Evolutionary conservation across 1,140 invertebrate species (phyloP).

Genomic region (Saccostrea echinata): DNA sequence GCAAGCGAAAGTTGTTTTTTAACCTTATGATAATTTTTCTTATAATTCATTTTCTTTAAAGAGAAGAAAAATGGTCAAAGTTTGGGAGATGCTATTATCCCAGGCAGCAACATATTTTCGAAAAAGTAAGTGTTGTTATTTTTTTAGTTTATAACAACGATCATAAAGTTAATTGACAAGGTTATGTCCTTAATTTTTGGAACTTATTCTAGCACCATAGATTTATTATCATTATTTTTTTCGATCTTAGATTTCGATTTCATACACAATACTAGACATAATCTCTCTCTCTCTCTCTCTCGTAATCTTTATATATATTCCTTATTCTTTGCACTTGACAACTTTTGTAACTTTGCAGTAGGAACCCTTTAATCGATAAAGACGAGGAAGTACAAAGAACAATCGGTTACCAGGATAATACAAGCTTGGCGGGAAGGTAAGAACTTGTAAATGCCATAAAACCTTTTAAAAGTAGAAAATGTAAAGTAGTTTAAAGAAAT

Average conservation of each 20-base stretch:
- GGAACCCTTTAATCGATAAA: slow-evolving; percentile 32
- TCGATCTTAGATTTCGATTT: no score
- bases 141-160: no score
- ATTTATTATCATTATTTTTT: no score
- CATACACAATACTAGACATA: no score
- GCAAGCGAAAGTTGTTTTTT: background rate
- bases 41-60: background rate
- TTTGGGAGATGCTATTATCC: background rate
- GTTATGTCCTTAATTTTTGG: no score
- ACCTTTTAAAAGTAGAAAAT: no score
- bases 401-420: background rate
- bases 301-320: no score
- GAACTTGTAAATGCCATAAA: background rate
- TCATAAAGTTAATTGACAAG: no score
- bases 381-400: slow-evolving; percentile 8
- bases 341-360: background rate
- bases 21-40: background rate
- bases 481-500: no score
- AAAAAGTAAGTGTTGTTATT: background rate
- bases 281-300: no score
- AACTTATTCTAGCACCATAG: no score
- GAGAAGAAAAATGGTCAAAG: background rate
- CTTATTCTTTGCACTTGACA: background rate
- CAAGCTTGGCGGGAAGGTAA: background rate
- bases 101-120: slow-evolving; percentile 28